Evolutionary conservation across 2,888 invertebrate species (phyloP), one percentile per base, ranked within the genome.

Genomic region (Boloria euphrosyne): DNA sequence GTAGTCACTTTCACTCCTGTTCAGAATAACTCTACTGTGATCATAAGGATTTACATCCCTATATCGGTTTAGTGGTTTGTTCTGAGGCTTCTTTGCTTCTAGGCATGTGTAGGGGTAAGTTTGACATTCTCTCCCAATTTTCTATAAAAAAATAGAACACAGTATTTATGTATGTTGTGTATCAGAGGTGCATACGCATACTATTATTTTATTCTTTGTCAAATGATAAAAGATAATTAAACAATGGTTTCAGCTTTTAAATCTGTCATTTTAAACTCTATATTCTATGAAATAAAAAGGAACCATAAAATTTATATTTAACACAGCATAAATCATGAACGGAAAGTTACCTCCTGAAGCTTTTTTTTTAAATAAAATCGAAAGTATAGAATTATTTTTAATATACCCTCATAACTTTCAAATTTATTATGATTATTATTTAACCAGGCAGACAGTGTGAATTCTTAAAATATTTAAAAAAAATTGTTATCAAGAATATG

Each of bases 31-130:
- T 73, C 98, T 94, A 80, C 96, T 97, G 86, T 98, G 98, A 88
- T 99, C 98, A 86, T 97, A 99, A 1, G 99, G 98, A 85, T 96
- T 97, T 10, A 99, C 98, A 94, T 99, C 98, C 79, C 98, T 93
- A 86, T 99, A 99, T 77, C 99, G 94, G 89, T 99, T 98, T 73
- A 98, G 89, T 68, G 93, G 93, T 83, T 96, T 95, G 84, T 97
- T 97, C 79, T 95, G 94, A 6, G 95, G 93, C 79, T 95, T 96
- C 79, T 94, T 94, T 7, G 97, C 96, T 84, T 96, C 97, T 2
- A 93, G 85, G 76, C 91, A 94, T 67, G 94, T 94, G 79, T 94
- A 95, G 59, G 93, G 90, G 79, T 93, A 95, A 70, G 93, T 92
- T 67, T 94, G 93, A 82, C 95, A 95, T 82, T 95, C 94, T 72